A percentile compares a stretch with the other conserved stretches of the same genome.
These are phyloP conservation scores for Didymodactylos carnosus DNA, from an alignment of 2,888 invertebrate species.

Conservation along the genomic window DNA sequence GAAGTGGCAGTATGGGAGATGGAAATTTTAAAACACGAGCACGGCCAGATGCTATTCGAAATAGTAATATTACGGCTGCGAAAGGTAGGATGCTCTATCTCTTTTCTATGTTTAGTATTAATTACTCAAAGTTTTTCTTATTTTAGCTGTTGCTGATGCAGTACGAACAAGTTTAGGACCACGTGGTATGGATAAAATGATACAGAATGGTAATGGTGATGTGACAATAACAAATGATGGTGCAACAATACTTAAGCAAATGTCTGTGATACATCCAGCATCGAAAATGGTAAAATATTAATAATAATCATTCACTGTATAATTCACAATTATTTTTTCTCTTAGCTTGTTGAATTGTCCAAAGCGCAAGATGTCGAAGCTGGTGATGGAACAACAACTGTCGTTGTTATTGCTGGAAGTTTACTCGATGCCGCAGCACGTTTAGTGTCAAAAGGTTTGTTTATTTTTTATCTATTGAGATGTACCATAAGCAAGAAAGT, in stretches of 20 bases:
- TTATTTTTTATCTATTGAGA: not conserved
- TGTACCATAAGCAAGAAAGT: not conserved
- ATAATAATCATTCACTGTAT: not conserved
- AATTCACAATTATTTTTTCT: slow-evolving; percentile 6
- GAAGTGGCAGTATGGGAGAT: not conserved
- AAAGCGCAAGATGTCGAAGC: slow-evolving; percentile 97
- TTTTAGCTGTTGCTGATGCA: slow-evolving; percentile 81
- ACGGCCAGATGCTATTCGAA: slow-evolving; percentile 11
- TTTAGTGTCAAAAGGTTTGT: slow-evolving; percentile 51
- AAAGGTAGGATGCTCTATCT: slow-evolving; percentile 68
- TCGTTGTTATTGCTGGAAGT: slow-evolving; percentile 88
- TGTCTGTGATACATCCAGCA: slow-evolving; percentile 91
- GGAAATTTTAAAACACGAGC: slow-evolving; percentile 3
- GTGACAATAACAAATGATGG: slow-evolving; percentile 99
- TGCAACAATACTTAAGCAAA: slow-evolving; percentile 93
- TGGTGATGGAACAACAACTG: slow-evolving; percentile 95
- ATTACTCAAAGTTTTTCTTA: slow-evolving; percentile 25
- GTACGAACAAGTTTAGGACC: slow-evolving; percentile 95
- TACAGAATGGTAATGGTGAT: slow-evolving; percentile 84
- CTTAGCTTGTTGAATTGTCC: slow-evolving; percentile 80
- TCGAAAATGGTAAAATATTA: slow-evolving; percentile 55
- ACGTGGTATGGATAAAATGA: slow-evolving; percentile 99
- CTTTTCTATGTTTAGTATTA: slow-evolving; percentile 50
- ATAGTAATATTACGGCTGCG: slow-evolving; percentile 10
- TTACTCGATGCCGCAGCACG: slow-evolving; percentile 80